phyloP scores from a whole-genome alignment of 2,888 invertebrate species.

The Ophioninae sp. region DNA sequence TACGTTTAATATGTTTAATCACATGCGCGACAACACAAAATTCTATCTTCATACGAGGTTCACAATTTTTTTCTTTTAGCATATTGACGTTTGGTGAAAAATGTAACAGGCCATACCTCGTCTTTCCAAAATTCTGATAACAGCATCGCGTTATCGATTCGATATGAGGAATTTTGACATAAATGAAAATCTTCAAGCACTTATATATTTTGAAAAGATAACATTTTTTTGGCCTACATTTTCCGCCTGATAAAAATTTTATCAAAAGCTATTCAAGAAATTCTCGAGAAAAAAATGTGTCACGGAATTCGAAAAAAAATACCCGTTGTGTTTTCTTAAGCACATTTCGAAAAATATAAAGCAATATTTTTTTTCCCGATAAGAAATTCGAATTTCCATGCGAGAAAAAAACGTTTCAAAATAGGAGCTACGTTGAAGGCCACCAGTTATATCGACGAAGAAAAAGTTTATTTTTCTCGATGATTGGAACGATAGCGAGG shows the following conservation, averaged over 20 bases:
- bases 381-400: no score
- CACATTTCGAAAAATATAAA: background rate
- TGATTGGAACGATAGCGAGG: slow-evolving; percentile 26
- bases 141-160: background rate
- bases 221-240: background rate
- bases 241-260: background rate
- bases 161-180: no score
- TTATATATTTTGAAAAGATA: no score
- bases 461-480: no score
- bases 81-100: background rate
- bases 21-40: background rate
- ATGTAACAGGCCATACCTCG: background rate
- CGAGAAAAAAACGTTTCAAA: background rate
- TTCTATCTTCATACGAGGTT: background rate
- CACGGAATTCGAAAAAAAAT: no score
- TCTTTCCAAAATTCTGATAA: background rate
- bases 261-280: background rate
- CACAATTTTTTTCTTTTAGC: no score
- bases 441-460: no score
- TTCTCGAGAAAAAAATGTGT: background rate
- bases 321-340: no score
- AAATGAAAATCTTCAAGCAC: no score
- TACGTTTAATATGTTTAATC: background rate
- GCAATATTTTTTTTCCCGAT: no score
- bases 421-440: background rate